Conservation (phyloP, 2,888 invertebrate species). For the Leptinotarsa tumamoca region DNA sequence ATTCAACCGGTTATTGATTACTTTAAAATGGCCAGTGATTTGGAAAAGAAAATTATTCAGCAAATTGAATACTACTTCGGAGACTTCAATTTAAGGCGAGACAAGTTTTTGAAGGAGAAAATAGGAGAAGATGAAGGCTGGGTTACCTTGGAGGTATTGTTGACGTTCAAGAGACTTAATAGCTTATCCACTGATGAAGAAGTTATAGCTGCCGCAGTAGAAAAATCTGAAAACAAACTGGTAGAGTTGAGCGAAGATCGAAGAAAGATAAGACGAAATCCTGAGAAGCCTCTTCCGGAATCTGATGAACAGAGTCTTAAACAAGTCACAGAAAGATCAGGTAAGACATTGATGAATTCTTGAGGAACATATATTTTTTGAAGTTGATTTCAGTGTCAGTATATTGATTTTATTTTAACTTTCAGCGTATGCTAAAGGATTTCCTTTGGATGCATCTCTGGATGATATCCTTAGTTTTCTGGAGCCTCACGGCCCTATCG, state of each 20-base stretch:
- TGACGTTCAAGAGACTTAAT: conserved; percentile 89
- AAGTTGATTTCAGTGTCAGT: not conserved
- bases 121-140: conserved; percentile 89
- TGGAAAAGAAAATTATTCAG: conserved; percentile 75
- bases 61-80: conserved; percentile 82
- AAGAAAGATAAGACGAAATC: conserved; percentile 78
- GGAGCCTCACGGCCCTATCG: conserved; percentile 72
- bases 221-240: conserved; percentile 79
- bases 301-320: conserved; percentile 87
- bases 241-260: conserved; percentile 75
- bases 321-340: conserved; percentile 79
- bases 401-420: not conserved
- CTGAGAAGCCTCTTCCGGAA: conserved; percentile 83
- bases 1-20: conserved; percentile 1
- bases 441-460: conserved; percentile 75
- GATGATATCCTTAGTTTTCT: conserved; percentile 82
- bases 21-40: conserved; percentile 58
- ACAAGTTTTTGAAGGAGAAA: conserved; percentile 93
- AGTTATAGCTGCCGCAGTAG: conserved; percentile 80
- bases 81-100: conserved; percentile 90
- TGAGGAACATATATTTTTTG: not conserved
- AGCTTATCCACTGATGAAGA: conserved; percentile 76
- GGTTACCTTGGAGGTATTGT: conserved; percentile 86
- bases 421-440: conserved; percentile 87
- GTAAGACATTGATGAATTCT: conserved; percentile 50